Evolutionary conservation across 2,888 invertebrate genomes (phyloP).

Genomic region (Petrolisthes manimaculis): DNA sequence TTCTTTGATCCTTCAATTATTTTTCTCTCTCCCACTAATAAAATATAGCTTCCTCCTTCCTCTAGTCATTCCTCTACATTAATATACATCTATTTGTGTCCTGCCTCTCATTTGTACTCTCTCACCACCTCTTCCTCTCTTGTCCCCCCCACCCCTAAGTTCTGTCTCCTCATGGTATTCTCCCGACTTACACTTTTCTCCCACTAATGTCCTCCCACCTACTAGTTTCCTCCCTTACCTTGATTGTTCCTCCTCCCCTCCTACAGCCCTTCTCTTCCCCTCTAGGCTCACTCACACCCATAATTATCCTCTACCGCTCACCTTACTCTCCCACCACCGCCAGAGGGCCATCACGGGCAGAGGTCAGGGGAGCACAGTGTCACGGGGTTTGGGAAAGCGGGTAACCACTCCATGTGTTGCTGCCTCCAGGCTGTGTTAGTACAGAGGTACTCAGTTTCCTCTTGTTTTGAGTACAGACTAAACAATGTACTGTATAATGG

Average conservation of each 20-base stretch:
- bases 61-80: not conserved
- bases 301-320: not conserved
- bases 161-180: not conserved
- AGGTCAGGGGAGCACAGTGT: slow-evolving; percentile 17
- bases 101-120: not conserved
- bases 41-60: not conserved
- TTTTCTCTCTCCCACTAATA: not conserved
- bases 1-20: not conserved
- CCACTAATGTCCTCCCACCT: not conserved
- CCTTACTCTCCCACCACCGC: slow-evolving; percentile 24
- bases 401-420: not conserved
- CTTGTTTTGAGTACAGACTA: too few species aligned
- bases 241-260: not conserved
- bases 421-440: not conserved
- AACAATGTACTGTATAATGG: too few species aligned
- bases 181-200: not conserved
- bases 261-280: not conserved
- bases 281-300: not conserved
- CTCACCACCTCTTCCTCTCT: not conserved
- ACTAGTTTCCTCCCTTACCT: not conserved
- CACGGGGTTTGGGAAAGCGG: slow-evolving; percentile 18
- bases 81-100: not conserved
- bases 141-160: not conserved
- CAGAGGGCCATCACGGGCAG: slow-evolving; percentile 8
- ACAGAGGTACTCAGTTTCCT: too few species aligned